Percentiles rank a stretch among this genome's conserved stretches.
Conservation (phyloP, 2,113 vertebrate species). For the Tylochromis polylepis region DNA sequence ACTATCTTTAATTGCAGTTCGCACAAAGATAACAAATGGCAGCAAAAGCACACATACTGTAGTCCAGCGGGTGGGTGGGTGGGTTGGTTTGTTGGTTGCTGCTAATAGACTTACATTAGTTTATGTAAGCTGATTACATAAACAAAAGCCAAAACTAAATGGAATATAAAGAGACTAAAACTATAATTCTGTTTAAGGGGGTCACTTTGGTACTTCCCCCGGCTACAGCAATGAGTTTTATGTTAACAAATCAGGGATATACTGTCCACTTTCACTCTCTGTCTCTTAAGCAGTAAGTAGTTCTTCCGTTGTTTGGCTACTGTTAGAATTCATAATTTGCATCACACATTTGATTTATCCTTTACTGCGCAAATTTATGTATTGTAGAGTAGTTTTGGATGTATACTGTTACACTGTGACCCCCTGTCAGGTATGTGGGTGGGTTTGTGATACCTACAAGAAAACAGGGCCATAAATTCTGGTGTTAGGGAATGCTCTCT, state of each 20-base stretch:
- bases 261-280: neutral
- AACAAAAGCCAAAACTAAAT: neutral
- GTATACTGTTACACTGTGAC: neutral
- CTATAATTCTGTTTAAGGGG: rapidly evolving
- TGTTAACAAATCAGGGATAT: neutral
- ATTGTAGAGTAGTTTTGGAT: neutral
- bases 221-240: neutral
- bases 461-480: rapidly evolving
- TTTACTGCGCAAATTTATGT: neutral
- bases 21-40: neutral
- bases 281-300: neutral
- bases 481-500: neutral
- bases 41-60: neutral
- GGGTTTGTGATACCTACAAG: neutral
- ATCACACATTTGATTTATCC: neutral
- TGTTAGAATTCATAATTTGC: neutral
- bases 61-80: neutral
- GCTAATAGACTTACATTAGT: neutral
- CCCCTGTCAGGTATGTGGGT: neutral
- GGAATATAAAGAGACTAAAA: neutral
- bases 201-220: neutral
- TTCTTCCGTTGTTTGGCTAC: neutral
- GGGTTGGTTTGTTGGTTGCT: neutral
- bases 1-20: neutral
- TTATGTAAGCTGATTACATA: neutral